Evolutionary conservation across 2,888 invertebrate genomes (phyloP), one percentile per base, ranked within the genome.

Genomic region (Troilus luridus): DNA sequence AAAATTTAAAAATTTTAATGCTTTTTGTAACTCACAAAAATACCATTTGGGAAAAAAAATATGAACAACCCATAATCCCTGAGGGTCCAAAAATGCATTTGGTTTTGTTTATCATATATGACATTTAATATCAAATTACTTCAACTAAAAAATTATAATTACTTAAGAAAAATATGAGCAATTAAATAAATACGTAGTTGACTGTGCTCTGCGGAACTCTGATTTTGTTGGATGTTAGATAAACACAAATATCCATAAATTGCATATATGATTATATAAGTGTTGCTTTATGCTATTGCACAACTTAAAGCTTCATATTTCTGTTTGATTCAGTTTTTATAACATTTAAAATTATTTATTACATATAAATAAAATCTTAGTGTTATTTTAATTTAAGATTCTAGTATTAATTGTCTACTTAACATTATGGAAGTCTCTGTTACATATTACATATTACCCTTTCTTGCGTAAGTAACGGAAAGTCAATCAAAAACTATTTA

Each of bases 31-130:
- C 1, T 5, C 41, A 41, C 41, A 41, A 27, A 67, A 27, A 67
- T 67, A 27, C 0, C 67, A 67, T 24, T 14, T 67, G 24, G 11
- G 0, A 67, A 3, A n/a, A 11, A 64, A 64, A 11, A 8, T 64
- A 64, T 67, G 5, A 67, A 11, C 12, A 19, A 41, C 7, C 1
- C 12, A 67, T 77, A 41, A 41, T 41, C 27, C 19, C 17, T 8
- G 8, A 77, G 72, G 72, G 72, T 77, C 72, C 72, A 77, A 77
- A 27, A 77, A 77, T 77, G 72, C 72, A 77, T 77, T 77, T 77
- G 72, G 27, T 77, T 77, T 77, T 41, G 9, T 41, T 27, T 77
- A 17, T 77, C 72, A 41, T 77, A 27, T 27, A 41, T 77, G 27
- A 17, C 72, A 19, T 77, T 6, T 77, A 41, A 77, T 19, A 10